Percentiles rank a stretch among this genome's conserved stretches.
These are phyloP conservation scores for Rhizoglyphus robini DNA, from an alignment of 1,140 invertebrate genomes.

Conservation along the genomic window DNA sequence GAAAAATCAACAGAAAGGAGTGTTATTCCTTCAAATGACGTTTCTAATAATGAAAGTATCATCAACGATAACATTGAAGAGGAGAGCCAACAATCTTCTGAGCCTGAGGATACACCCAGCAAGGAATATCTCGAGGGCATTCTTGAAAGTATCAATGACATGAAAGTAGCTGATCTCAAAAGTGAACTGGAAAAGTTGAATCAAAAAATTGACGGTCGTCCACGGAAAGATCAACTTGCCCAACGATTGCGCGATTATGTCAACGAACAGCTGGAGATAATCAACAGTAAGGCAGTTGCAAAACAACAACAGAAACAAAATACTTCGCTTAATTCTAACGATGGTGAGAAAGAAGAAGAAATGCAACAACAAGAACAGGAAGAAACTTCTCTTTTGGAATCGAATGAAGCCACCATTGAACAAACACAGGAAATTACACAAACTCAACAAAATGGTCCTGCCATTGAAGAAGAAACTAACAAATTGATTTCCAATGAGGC, in stretches of 20 bases:
- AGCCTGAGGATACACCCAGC: neutral
- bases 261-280: neutral
- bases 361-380: neutral
- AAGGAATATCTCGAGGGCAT: neutral
- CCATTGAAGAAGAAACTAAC: neutral
- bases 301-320: too few species aligned
- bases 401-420: too few species aligned
- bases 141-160: neutral
- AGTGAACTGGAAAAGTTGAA: conserved; percentile 11
- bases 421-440: too few species aligned
- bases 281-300: too few species aligned
- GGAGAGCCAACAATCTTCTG: too few species aligned
- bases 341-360: neutral
- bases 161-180: conserved; percentile 18
- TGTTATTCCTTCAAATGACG: too few species aligned
- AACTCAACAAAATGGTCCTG: too few species aligned
- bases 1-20: too few species aligned
- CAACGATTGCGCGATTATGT: neutral
- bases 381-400: too few species aligned
- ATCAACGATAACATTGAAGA: too few species aligned
- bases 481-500: neutral
- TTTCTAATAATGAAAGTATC: too few species aligned
- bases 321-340: neutral
- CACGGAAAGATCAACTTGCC: conserved; percentile 18
- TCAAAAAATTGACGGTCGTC: neutral